phyloP scores from a whole-genome alignment of 2,113 vertebrate species.

The Ammodytes marinus region DNA sequence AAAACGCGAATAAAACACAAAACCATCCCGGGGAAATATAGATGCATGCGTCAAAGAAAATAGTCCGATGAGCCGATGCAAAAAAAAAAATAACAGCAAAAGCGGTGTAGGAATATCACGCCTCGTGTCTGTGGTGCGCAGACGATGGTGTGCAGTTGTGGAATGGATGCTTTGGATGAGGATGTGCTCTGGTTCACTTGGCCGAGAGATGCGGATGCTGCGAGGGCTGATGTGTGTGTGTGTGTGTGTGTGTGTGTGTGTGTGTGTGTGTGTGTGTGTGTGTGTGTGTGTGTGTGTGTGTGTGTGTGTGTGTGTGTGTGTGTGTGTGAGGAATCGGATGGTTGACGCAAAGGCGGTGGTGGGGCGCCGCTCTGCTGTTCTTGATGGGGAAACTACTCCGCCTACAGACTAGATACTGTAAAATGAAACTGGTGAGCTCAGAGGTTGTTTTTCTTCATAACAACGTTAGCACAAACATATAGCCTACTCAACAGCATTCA shows the following conservation, averaged over 20 bases:
- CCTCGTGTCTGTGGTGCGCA: slow-evolving; percentile 67
- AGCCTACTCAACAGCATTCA: neutral
- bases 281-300: too few species aligned
- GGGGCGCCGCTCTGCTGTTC: slow-evolving; percentile 78
- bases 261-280: too few species aligned
- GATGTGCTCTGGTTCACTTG: slow-evolving; percentile 80
- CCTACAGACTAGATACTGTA: slow-evolving; percentile 16
- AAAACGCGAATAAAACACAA: slow-evolving; percentile 38
- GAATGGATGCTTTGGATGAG: slow-evolving; percentile 78
- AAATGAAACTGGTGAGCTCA: slow-evolving; percentile 48
- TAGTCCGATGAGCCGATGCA: slow-evolving; percentile 45
- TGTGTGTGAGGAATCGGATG: slow-evolving; percentile 28
- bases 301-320: neutral
- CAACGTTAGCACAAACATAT: neutral
- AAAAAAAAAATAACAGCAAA: slow-evolving; percentile 12
- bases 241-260: too few species aligned
- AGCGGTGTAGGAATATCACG: slow-evolving; percentile 46
- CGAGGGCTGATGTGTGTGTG: slow-evolving; percentile 62
- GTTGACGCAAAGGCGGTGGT: slow-evolving; percentile 77
- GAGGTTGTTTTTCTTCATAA: neutral
- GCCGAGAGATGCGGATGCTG: slow-evolving; percentile 76
- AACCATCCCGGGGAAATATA: slow-evolving; percentile 57
- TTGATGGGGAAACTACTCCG: slow-evolving; percentile 57
- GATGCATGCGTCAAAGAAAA: slow-evolving; percentile 41
- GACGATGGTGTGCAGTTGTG: slow-evolving; percentile 69